Conservation (phyloP, 2,113 vertebrate genomes). For the Scophthalmus maximus region DNA sequence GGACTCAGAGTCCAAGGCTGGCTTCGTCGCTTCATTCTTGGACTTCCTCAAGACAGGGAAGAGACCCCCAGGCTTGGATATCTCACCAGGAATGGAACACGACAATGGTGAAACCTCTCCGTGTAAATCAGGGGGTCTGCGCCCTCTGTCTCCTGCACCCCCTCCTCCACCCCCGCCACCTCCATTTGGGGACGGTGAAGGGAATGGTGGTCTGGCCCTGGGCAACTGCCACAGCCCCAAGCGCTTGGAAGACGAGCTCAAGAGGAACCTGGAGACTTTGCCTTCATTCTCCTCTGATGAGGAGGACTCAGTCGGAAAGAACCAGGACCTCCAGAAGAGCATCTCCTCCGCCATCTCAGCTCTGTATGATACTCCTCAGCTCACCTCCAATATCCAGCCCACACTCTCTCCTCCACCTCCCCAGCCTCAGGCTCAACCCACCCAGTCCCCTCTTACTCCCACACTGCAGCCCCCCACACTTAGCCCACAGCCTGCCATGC, state of each 20-base stretch:
- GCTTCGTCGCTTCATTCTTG: constrained; percentile 93
- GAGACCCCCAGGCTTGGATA: constrained; percentile 83
- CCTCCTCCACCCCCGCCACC: constrained; percentile 71
- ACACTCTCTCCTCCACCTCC: constrained; percentile 63
- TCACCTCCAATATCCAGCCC: constrained; percentile 73
- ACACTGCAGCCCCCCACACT: constrained; percentile 69
- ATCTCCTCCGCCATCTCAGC: constrained; percentile 94
- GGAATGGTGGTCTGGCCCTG: constrained; percentile 85
- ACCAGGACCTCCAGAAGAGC: constrained; percentile 95
- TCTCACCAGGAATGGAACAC: constrained; percentile 79
- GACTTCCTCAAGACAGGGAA: constrained; percentile 94
- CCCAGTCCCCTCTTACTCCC: constrained; percentile 68
- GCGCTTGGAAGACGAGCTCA: constrained; percentile 91
- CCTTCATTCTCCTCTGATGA: constrained; percentile 94
- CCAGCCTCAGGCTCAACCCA: constrained; percentile 66
- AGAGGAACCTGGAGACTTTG: constrained; percentile 92
- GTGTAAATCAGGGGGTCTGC: constrained; percentile 80
- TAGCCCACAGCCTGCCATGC: constrained; percentile 74
- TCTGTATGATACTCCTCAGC: constrained; percentile 90
- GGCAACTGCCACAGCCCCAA: constrained; percentile 90
- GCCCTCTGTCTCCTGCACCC: constrained; percentile 74
- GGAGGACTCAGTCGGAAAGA: constrained; percentile 94
- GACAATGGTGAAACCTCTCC: constrained; percentile 79
- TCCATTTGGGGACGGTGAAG: constrained; percentile 83
- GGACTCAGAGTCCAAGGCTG: constrained; percentile 90